Percentiles rank a stretch among this genome's conserved stretches.
These are phyloP conservation scores for Pantherophis vulpinus DNA, from an alignment of 2,797 vertebrate genomes.

Conservation along the genomic window DNA sequence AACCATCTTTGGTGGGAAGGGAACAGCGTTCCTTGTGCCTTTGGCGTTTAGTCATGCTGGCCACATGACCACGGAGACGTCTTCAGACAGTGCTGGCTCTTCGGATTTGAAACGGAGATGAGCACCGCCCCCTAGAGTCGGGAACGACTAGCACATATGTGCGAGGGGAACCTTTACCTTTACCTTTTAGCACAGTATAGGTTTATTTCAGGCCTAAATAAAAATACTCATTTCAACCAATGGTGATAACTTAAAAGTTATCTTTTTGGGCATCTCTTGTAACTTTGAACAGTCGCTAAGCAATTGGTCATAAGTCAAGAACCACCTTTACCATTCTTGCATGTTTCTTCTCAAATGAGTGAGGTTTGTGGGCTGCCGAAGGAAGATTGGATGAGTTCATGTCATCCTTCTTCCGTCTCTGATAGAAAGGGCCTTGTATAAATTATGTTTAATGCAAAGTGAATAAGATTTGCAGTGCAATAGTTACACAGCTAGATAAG, in stretches of 20 bases:
- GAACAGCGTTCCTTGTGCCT: too few species aligned
- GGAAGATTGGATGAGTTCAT: neutral
- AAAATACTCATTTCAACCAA: neutral
- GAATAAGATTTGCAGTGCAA: neutral
- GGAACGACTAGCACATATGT: too few species aligned
- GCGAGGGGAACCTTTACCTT: too few species aligned
- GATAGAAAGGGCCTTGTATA: neutral
- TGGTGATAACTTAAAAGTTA: neutral
- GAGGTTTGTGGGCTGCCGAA: neutral
- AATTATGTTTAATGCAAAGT: neutral
- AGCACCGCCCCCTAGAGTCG: too few species aligned
- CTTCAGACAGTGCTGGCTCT: too few species aligned
- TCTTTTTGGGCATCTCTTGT: neutral
- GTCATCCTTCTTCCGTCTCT: neutral
- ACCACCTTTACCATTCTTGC: too few species aligned
- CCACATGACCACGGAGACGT: too few species aligned
- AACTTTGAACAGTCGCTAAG: neutral
- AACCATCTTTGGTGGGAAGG: too few species aligned
- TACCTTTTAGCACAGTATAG: neutral
- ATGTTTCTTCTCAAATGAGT: neutral
- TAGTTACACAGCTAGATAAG: neutral
- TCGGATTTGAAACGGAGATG: too few species aligned
- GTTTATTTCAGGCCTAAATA: neutral
- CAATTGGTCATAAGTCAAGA: neutral
- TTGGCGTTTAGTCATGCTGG: too few species aligned